Conservation (phyloP, 2,888 invertebrate genomes). For the Pseudoips prasinana region DNA sequence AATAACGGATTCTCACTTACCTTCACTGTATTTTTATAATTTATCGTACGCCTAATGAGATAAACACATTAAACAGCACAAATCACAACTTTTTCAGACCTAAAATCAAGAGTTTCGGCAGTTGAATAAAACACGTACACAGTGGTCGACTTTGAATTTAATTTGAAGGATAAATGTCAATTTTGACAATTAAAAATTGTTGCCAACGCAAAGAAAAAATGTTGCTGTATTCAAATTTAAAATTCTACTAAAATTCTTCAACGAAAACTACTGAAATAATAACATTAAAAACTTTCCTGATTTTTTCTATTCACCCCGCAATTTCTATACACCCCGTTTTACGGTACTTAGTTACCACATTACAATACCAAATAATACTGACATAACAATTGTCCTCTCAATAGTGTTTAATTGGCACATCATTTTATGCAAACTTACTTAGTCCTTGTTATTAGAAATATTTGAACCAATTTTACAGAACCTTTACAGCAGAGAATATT, state of each 20-base stretch:
- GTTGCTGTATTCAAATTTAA: conserved; percentile 6
- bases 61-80: conserved; percentile 7
- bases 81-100: neutral
- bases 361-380: too few species aligned
- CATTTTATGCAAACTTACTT: too few species aligned
- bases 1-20: conserved; percentile 11
- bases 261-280: conserved; percentile 5
- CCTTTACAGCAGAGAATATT: too few species aligned
- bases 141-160: conserved; percentile 7
- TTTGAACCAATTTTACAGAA: too few species aligned
- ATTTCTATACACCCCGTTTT: too few species aligned
- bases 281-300: conserved; percentile 7
- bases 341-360: too few species aligned
- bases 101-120: conserved; percentile 7
- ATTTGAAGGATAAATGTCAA: conserved; percentile 10
- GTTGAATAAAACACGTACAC: conserved; percentile 9
- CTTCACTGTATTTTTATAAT: conserved; percentile 13
- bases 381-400: too few species aligned
- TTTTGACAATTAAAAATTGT: conserved; percentile 9
- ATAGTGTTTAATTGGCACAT: too few species aligned
- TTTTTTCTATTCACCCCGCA: conserved; percentile 12
- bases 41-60: conserved; percentile 5
- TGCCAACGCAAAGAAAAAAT: conserved; percentile 12
- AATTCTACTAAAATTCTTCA: conserved; percentile 13
- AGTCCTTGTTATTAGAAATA: too few species aligned